Evolutionary conservation across 2,797 vertebrate species (phyloP).

Genomic region (Acestrorhynchus altus): DNA sequence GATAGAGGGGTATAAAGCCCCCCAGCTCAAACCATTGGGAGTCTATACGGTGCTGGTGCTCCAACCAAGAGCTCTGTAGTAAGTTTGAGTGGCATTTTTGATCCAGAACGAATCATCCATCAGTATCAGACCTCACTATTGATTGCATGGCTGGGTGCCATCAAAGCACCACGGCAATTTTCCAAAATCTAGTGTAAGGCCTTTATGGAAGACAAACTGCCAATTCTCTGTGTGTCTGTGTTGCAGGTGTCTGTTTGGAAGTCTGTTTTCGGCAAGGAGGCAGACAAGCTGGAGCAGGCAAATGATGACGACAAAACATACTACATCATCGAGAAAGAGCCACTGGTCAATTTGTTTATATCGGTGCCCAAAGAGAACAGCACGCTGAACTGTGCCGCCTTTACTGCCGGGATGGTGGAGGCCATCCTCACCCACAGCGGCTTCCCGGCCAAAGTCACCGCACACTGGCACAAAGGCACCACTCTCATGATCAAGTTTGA

Average conservation of each 20-base stretch:
- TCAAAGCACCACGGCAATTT: no score
- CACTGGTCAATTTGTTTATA: slow-evolving; percentile 90
- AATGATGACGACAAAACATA: slow-evolving; percentile 93
- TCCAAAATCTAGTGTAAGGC: no score
- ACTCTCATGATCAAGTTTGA: slow-evolving; percentile 97
- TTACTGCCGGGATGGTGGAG: slow-evolving; percentile 90
- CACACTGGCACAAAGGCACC: slow-evolving; percentile 96
- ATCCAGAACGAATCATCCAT: no score
- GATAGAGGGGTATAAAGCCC: no score
- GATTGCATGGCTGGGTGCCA: no score
- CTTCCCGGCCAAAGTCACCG: slow-evolving; percentile 92
- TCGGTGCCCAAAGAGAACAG: slow-evolving; percentile 94
- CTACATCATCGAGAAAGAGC: slow-evolving; percentile 94
- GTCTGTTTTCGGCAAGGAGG: slow-evolving; percentile 89
- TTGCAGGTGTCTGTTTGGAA: slow-evolving; percentile 86
- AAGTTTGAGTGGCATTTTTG: no score
- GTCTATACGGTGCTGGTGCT: no score
- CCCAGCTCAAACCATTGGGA: no score
- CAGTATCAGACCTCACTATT: no score
- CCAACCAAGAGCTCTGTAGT: no score
- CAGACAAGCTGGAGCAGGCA: slow-evolving; percentile 94
- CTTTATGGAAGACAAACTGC: no score
- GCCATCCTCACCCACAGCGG: slow-evolving; percentile 89
- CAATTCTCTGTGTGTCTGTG: not conserved
- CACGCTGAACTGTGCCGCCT: slow-evolving; percentile 93